Base-by-base conservation (phyloP, 2,888 invertebrate genomes). In the Hipparchia sbordonii region DNA sequence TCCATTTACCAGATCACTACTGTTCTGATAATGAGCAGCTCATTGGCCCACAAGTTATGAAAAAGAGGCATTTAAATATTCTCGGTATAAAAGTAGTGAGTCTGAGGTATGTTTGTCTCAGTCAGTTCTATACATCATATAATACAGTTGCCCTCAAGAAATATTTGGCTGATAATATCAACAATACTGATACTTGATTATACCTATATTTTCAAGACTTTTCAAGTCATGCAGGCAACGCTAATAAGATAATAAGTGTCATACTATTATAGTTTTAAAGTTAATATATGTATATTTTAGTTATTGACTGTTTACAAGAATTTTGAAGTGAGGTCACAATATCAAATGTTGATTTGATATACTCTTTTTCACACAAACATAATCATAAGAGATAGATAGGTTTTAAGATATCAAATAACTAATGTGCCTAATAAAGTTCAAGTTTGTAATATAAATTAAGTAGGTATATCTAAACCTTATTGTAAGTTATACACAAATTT, bases 1-100 rank as follows among this genome's bases (percentile, higher is more conserved):
- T 96, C 72, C 94, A 95, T 82, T 86, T 95, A 70, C 96, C 96
- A 1, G 96, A 96, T 76, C 95, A 96, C 84, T 96, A 94, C 84
- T 95, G 95, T 82, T 91, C 93, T 60, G 93, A 95, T 74, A 93
- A 93, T 60, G 86, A 88, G 62, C 87, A 92, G 68, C 84, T 96
- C 39, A 90, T 95, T 77, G 96, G 96, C 0, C 94, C 95, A 45
- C 96, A 96, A 84, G 85, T 92, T 2, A 95, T 96, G 95, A 95
- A 95, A 77, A 94, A 92, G 72, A 93, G 95, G 72, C 96, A 96
- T 82, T 88, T 97, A 10, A 91, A 92, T 80, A 90, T 94, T 78
- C 86, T 96, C 63, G 96, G 96, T 3, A 92, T 96, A 77, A 95
- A 94, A 81, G 95, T 96, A 45, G 94, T 94, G 12, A 94, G 93